A percentile compares a stretch with the other conserved stretches of the same genome.
These are phyloP conservation scores for Sycobia sp. DNA, from an alignment of 1,140 invertebrate genomes.

Conservation along the genomic window DNA sequence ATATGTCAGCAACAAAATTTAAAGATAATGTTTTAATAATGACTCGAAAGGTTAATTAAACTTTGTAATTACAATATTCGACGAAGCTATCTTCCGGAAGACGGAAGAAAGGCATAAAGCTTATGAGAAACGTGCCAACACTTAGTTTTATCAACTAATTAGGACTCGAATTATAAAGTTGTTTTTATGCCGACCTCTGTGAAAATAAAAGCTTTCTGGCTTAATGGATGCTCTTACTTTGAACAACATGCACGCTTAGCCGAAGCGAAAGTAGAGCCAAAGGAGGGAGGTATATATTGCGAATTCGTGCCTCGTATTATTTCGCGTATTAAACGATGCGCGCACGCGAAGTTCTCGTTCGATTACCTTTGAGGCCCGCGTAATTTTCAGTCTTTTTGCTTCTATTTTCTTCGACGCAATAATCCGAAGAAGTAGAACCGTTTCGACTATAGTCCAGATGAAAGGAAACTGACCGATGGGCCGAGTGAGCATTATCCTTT, in stretches of 20 bases:
- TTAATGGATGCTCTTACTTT: not conserved
- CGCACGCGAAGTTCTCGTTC: conserved; percentile 47
- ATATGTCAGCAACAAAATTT: too few relatives aligned
- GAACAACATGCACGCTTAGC: conserved; percentile 17
- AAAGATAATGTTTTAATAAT: too few relatives aligned
- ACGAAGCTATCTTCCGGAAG: too few relatives aligned
- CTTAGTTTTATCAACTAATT: conserved; percentile 9
- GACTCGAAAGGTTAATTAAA: too few relatives aligned
- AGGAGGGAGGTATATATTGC: conserved; percentile 5
- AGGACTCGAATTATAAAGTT: not conserved
- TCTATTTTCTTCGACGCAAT: conserved; percentile 14
- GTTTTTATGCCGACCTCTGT: not conserved
- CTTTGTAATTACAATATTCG: too few relatives aligned
- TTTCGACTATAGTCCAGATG: too few relatives aligned
- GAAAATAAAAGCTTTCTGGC: too few relatives aligned
- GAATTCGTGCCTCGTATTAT: conserved; percentile 33
- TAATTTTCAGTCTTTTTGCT: conserved; percentile 18
- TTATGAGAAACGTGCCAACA: too few relatives aligned
- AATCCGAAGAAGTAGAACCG: too few relatives aligned
- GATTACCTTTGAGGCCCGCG: conserved; percentile 31
- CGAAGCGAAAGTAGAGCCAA: not conserved
- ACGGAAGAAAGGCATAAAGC: too few relatives aligned
- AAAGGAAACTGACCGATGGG: too few relatives aligned
- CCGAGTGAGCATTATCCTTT: too few relatives aligned
- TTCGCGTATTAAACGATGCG: conserved; percentile 33